Evolutionary conservation across 2,888 invertebrate genomes (phyloP).

Genomic region (Cabera pusaria): DNA sequence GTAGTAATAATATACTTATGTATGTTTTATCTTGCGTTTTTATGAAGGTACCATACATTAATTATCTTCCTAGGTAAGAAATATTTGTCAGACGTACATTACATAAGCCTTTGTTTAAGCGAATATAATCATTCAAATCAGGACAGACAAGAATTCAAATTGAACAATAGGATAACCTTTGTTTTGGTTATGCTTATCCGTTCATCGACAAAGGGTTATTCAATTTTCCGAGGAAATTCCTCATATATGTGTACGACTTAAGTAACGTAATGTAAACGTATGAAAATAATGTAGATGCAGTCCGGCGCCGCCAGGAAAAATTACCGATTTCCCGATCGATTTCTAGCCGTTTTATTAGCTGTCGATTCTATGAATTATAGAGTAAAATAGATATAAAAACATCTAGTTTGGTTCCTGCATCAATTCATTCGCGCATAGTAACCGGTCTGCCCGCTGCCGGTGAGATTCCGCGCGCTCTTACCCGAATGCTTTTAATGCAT

Average conservation of each 20-base stretch:
- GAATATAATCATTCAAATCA: no score
- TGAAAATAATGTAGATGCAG: conserved; percentile 6
- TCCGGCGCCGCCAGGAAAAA: conserved; percentile 4
- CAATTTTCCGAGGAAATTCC: no score
- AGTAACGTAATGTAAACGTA: no score
- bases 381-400: conserved; percentile 9
- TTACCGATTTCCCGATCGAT: conserved; percentile 11
- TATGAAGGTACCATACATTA: no score
- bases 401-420: conserved; percentile 19
- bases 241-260: no score
- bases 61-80: no score
- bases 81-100: no score
- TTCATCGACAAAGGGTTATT: conserved; percentile 8
- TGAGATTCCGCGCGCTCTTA: conserved; percentile 16
- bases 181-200: conserved; percentile 11
- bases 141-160: no score
- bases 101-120: no score
- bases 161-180: no score
- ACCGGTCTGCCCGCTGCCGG: conserved; percentile 15
- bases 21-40: no score
- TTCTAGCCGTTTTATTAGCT: conserved; percentile 14
- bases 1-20: no score
- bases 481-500: conserved; percentile 10
- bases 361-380: conserved; percentile 7
- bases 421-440: conserved; percentile 10